Evolutionary conservation across 2,113 vertebrate species (phyloP), one percentile per base, ranked within the genome.

Genomic region (Hippocampus zosterae): DNA sequence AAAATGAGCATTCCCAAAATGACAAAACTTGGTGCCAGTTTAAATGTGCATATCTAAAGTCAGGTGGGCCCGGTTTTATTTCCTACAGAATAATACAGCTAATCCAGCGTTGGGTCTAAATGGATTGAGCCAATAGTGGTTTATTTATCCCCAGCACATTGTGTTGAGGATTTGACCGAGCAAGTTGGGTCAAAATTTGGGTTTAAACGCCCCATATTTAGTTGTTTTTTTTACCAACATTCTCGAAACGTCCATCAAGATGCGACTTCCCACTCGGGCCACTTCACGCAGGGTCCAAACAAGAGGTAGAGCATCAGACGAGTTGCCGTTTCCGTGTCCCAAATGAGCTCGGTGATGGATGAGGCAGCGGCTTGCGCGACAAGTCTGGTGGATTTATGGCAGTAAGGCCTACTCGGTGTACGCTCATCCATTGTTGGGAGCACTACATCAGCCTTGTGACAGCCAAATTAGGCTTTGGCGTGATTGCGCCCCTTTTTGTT

Each of bases 301-400:
- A 23, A 55, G 52, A 55, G 52, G 2, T 3, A 8, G 13, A 33
- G 15, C 27, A 2, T 27, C 15, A 16, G 13, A 60, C 2, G 57
- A 13, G 15, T 18, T 33, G 15, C 48, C 8, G 48, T 18, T 50
- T 4, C 42, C 13, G 25, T 8, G 16, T 25, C 46, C 65, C 48
- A 53, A 67, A 37, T 80, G 76, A 76, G 78, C 84, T 81, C 75
- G 27, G 79, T 86, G 86, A 83, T 83, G 71, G 77, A 88, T 84
- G 83, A 55, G 69, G 64, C 71, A 29, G 67, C 71, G 41, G 76
- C 73, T 74, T 44, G 69, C 68, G 65, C 67, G 50, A 25, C 71
- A 74, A 65, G 44, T 65, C 13, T 55, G 68, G 57, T 9, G 69
- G 79, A 85, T 85, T 85, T 71, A 85, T 81, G 29, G 72, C 73